A percentile compares a stretch with the other conserved stretches of the same genome.
Conservation (phyloP, 2,888 invertebrate species). For the Stenodema calcarata region DNA sequence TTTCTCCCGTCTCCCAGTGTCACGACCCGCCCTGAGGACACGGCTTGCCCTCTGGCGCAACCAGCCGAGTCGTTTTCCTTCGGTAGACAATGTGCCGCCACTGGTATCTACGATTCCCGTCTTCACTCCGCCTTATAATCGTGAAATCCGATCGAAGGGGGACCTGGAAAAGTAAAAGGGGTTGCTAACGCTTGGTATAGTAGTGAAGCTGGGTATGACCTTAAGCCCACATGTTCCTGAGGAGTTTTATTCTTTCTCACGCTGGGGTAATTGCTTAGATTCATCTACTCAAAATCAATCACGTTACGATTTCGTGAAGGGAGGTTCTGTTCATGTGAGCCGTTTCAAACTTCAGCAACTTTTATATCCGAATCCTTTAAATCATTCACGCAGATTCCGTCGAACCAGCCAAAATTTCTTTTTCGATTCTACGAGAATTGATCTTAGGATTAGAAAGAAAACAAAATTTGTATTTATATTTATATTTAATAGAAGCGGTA, state of each 20-base stretch:
- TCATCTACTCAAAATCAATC: no score
- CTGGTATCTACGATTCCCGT: not conserved
- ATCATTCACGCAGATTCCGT: no score
- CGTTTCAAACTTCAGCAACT: no score
- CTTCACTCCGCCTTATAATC: not conserved
- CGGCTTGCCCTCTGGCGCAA: constrained; percentile 39
- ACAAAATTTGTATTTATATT: no score
- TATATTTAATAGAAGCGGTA: no score
- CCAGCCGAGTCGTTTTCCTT: constrained; percentile 1
- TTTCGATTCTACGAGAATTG: no score
- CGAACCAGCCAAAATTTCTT: no score
- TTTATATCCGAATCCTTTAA: no score
- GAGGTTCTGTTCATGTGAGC: no score
- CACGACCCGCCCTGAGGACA: constrained; percentile 1
- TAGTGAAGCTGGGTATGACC: not conserved
- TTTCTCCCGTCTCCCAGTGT: constrained; percentile 28
- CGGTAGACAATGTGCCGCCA: constrained; percentile 36
- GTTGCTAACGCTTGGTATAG: not conserved
- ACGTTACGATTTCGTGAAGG: no score
- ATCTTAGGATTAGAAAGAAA: no score
- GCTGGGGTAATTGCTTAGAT: not conserved
- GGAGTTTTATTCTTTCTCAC: not conserved
- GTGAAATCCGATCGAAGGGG: constrained; percentile 14
- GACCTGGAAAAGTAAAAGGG: constrained; percentile 12
- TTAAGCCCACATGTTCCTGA: not conserved